Base-by-base conservation (phyloP, 2,888 invertebrate genomes). In the Abrostola tripartita region DNA sequence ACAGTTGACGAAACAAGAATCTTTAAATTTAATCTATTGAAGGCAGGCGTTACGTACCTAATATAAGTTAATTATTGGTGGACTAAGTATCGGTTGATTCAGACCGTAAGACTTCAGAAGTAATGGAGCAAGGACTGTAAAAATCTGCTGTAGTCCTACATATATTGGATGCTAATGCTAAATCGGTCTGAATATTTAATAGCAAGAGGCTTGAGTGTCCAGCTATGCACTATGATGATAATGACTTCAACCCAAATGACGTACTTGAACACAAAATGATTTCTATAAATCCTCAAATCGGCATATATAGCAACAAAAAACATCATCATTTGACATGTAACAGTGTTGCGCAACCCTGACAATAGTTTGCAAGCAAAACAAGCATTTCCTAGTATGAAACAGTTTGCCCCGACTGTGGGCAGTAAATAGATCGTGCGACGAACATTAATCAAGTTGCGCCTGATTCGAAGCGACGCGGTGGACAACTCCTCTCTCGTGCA, bases 371-470 rank as follows among this genome's bases (percentile, higher is more conserved):
- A 49, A 49, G 62, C 65, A 14, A 12, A 44, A 42, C 44, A 6
- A 44, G 14, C 61, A 69, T 78, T 78, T 74, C 69, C 78, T 78
- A 74, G 78, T 74, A 80, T 80, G 73, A 72, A 66, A 64, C 71
- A 70, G 57, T 78, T 66, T 63, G 70, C 61, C 58, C 24, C 55
- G 65, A 74, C 74, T 74, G 85, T 56, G 65, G 71, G 69, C 81
- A 86, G 88, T 85, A 90, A 89, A 90, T 91, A 90, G 90, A 90
- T 86, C 85, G 82, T 79, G 76, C 82, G 72, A 81, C 78, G 76
- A 66, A 76, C 89, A 91, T 91, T 91, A 91, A 92, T 92, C 91
- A 92, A 84, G 67, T 68, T 71, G 82, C 78, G 84, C 81, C 81
- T 85, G 88, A 88, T 90, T 87, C 90, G 86, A 85, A 79, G 82